Evolutionary conservation across 2,888 invertebrate species (phyloP).

Genomic region (Drosophila tripunctata): DNA sequence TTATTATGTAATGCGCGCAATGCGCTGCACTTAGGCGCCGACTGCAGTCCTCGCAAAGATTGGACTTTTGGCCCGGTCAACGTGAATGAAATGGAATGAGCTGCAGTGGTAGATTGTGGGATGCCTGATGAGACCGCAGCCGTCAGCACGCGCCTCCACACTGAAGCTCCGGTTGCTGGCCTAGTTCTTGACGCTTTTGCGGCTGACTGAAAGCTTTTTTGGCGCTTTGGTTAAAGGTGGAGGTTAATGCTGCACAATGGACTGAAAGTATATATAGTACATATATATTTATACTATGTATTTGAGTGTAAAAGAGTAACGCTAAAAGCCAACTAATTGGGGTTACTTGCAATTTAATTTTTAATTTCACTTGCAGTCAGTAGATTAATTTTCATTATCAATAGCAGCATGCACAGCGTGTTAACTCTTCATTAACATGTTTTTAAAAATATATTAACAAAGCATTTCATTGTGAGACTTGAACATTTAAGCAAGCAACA

Average conservation of each 20-base stretch:
- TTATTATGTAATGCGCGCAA: slow-evolving; percentile 76
- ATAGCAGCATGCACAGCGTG: background rate
- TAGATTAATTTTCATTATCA: slow-evolving; percentile 32
- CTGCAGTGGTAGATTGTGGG: background rate
- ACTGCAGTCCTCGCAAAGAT: slow-evolving; percentile 8
- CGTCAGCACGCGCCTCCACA: slow-evolving; percentile 48
- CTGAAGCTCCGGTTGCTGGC: slow-evolving; percentile 50
- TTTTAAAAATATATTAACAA: background rate
- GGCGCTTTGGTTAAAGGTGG: slow-evolving; percentile 47
- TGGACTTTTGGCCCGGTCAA: slow-evolving; percentile 8
- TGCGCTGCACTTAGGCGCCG: slow-evolving; percentile 57
- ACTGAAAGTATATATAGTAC: slow-evolving; percentile 18
- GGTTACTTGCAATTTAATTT: slow-evolving; percentile 36
- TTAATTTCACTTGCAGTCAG: slow-evolving; percentile 35
- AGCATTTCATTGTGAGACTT: background rate
- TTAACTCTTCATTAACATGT: no score
- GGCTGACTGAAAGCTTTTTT: slow-evolving; percentile 63
- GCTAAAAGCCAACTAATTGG: slow-evolving; percentile 35
- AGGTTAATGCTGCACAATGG: slow-evolving; percentile 43
- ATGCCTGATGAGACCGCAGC: slow-evolving; percentile 62
- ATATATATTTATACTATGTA: no score
- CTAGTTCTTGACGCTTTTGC: slow-evolving; percentile 58
- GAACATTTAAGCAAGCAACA: no score
- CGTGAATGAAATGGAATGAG: background rate
- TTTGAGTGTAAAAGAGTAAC: slow-evolving; percentile 5